A percentile compares a stretch with the other conserved stretches of the same genome.
phyloP scores from a whole-genome alignment of 2,797 vertebrate species.

The Hybognathus amarus region DNA sequence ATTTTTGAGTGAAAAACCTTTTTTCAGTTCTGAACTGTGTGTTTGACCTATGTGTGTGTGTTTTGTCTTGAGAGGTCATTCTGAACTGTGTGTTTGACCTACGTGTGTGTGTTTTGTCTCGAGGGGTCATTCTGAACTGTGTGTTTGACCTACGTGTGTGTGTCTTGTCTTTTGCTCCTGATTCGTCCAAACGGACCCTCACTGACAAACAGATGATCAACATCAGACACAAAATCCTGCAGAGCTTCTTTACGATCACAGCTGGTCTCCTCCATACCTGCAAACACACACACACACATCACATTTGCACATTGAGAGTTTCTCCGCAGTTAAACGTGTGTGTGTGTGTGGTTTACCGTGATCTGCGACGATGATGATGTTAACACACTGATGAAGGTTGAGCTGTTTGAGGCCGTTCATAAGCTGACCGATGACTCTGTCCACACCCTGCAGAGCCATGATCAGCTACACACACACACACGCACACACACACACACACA shows the following conservation, averaged over 20 bases:
- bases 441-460: constrained; percentile 85
- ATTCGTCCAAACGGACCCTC: constrained; percentile 77
- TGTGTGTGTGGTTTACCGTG: constrained; percentile 74
- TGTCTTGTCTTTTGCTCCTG: constrained; percentile 61
- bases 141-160: constrained; percentile 58
- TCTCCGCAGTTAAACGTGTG: background rate
- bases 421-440: constrained; percentile 87
- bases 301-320: background rate
- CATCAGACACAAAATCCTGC: constrained; percentile 68
- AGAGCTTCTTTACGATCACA: constrained; percentile 76
- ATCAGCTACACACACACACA: constrained; percentile 75
- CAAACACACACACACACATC: constrained; percentile 22
- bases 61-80: too few species aligned
- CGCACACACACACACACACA: background rate
- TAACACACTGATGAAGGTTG: constrained; percentile 88
- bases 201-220: constrained; percentile 59
- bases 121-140: too few species aligned
- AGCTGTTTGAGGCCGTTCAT: constrained; percentile 95
- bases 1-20: background rate
- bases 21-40: too few species aligned
- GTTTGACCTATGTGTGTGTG: too few species aligned
- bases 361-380: constrained; percentile 92
- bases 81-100: background rate
- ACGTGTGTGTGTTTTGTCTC: constrained; percentile 35
- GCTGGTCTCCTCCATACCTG: constrained; percentile 79